A percentile compares a stretch with the other conserved stretches of the same genome.
Evolutionary conservation across 2,797 vertebrate genomes (phyloP).

Genomic region (Tokudaia muenninki): DNA sequence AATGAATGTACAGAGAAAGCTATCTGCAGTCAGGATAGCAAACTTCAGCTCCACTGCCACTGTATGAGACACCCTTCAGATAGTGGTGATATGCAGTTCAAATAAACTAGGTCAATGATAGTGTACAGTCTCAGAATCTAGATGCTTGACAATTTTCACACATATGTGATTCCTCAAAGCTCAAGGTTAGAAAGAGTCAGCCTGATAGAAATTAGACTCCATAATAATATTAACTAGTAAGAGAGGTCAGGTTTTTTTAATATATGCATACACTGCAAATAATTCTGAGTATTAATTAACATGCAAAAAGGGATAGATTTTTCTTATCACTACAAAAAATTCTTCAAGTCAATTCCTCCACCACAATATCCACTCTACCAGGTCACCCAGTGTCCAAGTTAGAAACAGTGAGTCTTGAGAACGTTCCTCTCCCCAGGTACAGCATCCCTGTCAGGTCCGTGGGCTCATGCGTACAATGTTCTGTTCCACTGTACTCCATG

Average conservation of each 20-base stretch:
- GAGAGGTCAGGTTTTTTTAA: not conserved
- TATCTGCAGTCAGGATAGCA: not conserved
- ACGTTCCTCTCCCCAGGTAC: not conserved
- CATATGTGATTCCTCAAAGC: slow-evolving; percentile 18
- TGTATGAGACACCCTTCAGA: not conserved
- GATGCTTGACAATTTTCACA: not conserved
- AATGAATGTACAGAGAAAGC: not conserved
- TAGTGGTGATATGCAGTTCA: not conserved
- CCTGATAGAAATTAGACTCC: slow-evolving; percentile 42
- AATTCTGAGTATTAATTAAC: slow-evolving; percentile 50
- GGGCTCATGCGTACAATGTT: accelerated
- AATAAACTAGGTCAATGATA: slow-evolving; percentile 8
- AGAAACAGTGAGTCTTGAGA: not conserved
- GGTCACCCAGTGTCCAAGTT: not conserved
- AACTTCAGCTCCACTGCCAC: not conserved
- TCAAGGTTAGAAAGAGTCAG: not conserved
- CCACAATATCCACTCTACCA: slow-evolving; percentile 6
- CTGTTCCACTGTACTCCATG: not conserved
- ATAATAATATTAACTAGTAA: not conserved
- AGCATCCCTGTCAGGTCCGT: not conserved
- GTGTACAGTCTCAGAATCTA: not conserved
- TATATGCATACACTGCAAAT: not conserved
- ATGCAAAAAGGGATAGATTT: not conserved
- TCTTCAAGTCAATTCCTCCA: not conserved
- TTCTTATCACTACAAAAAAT: slow-evolving; percentile 2